Base-by-base conservation (phyloP, 2,888 invertebrate genomes). In the Pecten maximus region DNA sequence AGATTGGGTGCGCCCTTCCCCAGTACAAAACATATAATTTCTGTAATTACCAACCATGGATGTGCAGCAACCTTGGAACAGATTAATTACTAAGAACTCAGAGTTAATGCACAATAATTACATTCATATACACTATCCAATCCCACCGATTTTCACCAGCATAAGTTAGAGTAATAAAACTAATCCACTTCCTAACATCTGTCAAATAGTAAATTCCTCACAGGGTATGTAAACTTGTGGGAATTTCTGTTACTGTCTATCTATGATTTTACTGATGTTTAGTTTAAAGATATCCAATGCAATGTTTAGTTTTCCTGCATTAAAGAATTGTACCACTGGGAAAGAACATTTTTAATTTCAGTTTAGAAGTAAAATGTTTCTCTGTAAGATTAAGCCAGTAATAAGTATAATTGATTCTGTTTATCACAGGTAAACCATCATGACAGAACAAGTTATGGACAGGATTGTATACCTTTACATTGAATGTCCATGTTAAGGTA, bases 41-140 rank as follows among this genome's bases (percentile, higher is more conserved):
- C 35, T 35, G 74, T 74, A 74, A 74, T 74, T 74, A 74, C 74
- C 74, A 35, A 28, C 35, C 35, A 28, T 74, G 74, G 74, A 35
- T 74, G 74, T 74, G 74, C 74, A 74, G 74, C 74, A 74, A 74
- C 74, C 74, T 74, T 74, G 74, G 28, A 74, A 74, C 74, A 74
- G 74, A 74, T 74, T 74, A 74, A 74, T 74, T 74, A 74, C 74
- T 74, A 8, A 74, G 35, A 74, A 35, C 74, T 74, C 74, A 74
- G 23, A 28, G 35, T 74, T 74, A 74, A 74, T 74, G 74, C 35
- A 35, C 35, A 74, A 74, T 74, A 74, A 74, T 74, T 35, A 74
- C 74, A 74, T 74, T 74, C 74, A 74, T 74, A 74, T 74, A 74
- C 74, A 74, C 74, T 74, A 74, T 35, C 74, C 74, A 74, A 74